Evolutionary conservation across 2,888 invertebrate genomes (phyloP).

Genomic region (Tridacna crocea): DNA sequence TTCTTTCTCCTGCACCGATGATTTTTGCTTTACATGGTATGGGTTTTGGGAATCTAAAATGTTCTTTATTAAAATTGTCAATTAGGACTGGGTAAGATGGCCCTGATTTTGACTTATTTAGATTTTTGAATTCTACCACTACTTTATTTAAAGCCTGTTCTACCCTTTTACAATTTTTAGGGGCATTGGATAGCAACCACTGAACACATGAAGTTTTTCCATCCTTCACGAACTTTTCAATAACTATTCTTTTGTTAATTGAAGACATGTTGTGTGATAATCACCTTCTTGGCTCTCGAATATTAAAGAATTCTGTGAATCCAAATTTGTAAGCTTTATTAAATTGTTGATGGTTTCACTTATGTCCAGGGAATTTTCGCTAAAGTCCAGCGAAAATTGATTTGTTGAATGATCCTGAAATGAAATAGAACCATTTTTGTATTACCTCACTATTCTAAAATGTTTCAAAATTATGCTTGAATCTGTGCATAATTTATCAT

Average conservation of each 20-base stretch:
- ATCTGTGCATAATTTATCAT: neutral
- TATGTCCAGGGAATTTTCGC: neutral
- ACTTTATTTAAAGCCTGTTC: conserved; percentile 29
- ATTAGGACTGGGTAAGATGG: conserved; percentile 12
- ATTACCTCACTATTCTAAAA: neutral
- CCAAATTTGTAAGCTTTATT: too few species aligned
- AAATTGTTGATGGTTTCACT: neutral
- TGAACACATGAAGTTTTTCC: conserved; percentile 23
- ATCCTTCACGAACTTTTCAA: conserved; percentile 23
- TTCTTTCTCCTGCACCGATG: conserved; percentile 7
- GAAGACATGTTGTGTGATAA: conserved; percentile 1
- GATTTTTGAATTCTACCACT: conserved; percentile 25
- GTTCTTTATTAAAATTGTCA: conserved; percentile 16
- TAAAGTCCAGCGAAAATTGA: neutral
- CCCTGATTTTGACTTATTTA: conserved; percentile 23
- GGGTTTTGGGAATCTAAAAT: conserved; percentile 27
- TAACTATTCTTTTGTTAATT: conserved; percentile 15
- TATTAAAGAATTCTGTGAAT: neutral
- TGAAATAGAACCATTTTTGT: conserved; percentile 7
- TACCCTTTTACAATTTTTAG: conserved; percentile 12
- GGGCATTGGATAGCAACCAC: conserved; percentile 26
- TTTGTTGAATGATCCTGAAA: conserved; percentile 17
- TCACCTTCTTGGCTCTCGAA: neutral
- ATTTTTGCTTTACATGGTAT: conserved; percentile 18
- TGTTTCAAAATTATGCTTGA: neutral